A percentile compares a stretch with the other conserved stretches of the same genome.
Evolutionary conservation across 2,888 invertebrate species (phyloP).

Genomic region (Lucinisca nassula): DNA sequence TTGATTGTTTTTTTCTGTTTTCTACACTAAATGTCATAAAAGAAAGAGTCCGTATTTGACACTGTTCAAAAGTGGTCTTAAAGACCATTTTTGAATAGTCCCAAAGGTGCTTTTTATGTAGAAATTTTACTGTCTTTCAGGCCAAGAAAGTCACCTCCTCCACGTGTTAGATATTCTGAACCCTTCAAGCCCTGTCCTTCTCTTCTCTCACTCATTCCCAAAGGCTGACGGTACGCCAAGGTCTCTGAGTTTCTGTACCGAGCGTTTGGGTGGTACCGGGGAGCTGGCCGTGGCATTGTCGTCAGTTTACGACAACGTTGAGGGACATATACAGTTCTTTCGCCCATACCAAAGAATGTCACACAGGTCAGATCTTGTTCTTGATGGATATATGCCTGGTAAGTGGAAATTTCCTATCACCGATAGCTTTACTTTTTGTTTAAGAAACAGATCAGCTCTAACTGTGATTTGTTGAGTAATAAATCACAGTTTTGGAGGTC

Average conservation of each 20-base stretch:
- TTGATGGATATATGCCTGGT: conserved; percentile 42
- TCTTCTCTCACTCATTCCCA: conserved; percentile 67
- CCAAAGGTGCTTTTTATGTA: too few species aligned
- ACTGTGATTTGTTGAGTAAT: too few species aligned
- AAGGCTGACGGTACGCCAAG: conserved; percentile 70
- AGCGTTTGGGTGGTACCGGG: neutral
- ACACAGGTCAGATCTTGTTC: conserved; percentile 41
- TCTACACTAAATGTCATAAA: too few species aligned
- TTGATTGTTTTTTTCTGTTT: too few species aligned
- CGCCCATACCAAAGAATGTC: conserved; percentile 47
- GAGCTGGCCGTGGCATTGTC: conserved; percentile 72
- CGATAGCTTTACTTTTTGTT: too few species aligned
- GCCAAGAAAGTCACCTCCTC: conserved; percentile 72
- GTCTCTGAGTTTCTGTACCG: conserved; percentile 71
- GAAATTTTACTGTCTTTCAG: conserved; percentile 44
- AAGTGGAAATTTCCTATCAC: neutral
- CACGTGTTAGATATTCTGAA: conserved; percentile 76
- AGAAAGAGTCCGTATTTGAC: too few species aligned
- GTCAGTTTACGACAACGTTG: conserved; percentile 65
- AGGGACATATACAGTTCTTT: conserved; percentile 74
- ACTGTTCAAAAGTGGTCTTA: too few species aligned
- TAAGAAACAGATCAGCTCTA: too few species aligned
- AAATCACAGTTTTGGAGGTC: too few species aligned
- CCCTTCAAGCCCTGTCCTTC: conserved; percentile 61
- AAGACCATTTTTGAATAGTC: too few species aligned